Evolutionary conservation across 2,888 invertebrate genomes (phyloP).

Genomic region (Agrochola lychnidis): DNA sequence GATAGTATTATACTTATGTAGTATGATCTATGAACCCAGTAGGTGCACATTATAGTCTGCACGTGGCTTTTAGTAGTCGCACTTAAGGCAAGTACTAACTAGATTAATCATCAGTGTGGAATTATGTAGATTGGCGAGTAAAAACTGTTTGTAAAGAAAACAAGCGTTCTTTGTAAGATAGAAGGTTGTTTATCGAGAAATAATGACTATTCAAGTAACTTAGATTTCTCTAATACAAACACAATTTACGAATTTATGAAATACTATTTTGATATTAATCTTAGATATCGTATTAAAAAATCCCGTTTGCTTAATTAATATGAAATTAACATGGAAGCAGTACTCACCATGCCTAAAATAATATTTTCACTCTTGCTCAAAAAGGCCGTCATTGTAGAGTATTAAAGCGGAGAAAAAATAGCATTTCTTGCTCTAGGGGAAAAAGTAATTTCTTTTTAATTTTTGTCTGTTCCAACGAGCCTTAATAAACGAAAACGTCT

Average conservation of each 20-base stretch:
- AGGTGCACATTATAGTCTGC: conserved; percentile 51
- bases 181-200: neutral
- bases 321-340: neutral
- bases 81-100: conserved; percentile 44
- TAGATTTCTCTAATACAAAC: neutral
- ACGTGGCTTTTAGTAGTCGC: conserved; percentile 55
- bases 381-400: too few relatives aligned
- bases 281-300: neutral
- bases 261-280: neutral
- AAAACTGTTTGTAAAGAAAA: conserved; percentile 24
- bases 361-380: too few relatives aligned
- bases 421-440: too few relatives aligned
- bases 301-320: too few relatives aligned
- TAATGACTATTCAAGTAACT: neutral
- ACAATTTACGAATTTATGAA: neutral
- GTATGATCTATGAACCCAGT: conserved; percentile 64
- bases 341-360: neutral
- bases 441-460: too few relatives aligned
- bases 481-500: too few relatives aligned
- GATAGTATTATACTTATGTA: conserved; percentile 9
- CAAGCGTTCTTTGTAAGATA: neutral
- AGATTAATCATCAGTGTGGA: conserved; percentile 59
- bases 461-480: too few relatives aligned
- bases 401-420: too few relatives aligned
- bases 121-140: conserved; percentile 35